Evolutionary conservation across 2,888 invertebrate species (phyloP).

Genomic region (Drosophila gaucha): DNA sequence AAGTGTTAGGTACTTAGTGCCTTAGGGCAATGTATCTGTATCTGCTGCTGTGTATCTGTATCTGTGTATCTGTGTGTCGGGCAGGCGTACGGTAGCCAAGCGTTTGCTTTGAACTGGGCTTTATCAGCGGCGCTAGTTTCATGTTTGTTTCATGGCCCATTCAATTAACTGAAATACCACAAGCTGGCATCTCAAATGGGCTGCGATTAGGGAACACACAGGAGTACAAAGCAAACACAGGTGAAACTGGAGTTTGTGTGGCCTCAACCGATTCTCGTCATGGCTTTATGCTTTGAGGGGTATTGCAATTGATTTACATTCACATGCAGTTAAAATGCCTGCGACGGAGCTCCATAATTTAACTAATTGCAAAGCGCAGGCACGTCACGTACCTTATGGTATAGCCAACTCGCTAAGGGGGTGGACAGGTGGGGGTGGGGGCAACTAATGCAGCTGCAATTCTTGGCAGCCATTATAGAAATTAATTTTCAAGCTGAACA

Average conservation of each 20-base stretch:
- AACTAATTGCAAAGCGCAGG: slow-evolving; percentile 77
- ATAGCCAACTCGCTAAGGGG: not conserved
- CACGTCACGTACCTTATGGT: slow-evolving; percentile 68
- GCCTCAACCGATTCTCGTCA: slow-evolving; percentile 23
- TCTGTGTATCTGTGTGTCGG: slow-evolving; percentile 12
- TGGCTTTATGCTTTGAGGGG: slow-evolving; percentile 29
- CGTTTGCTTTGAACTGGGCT: slow-evolving; percentile 29
- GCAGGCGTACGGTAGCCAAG: slow-evolving; percentile 43
- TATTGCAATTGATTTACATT: slow-evolving; percentile 64
- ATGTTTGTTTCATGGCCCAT: slow-evolving; percentile 67
- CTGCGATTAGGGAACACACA: slow-evolving; percentile 70
- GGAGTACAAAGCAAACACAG: slow-evolving; percentile 35
- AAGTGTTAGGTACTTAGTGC: slow-evolving; percentile 83
- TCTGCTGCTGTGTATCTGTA: slow-evolving; percentile 26
- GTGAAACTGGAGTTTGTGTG: slow-evolving; percentile 36
- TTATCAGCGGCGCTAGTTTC: slow-evolving; percentile 61
- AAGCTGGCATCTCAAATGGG: slow-evolving; percentile 53
- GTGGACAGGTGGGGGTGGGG: not conserved
- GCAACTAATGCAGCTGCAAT: slow-evolving; percentile 67
- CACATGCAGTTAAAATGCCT: slow-evolving; percentile 69
- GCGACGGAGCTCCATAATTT: slow-evolving; percentile 65
- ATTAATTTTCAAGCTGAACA: slow-evolving; percentile 80
- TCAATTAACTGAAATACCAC: slow-evolving; percentile 66
- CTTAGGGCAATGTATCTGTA: slow-evolving; percentile 36
- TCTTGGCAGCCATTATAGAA: slow-evolving; percentile 79